Percentiles rank a stretch among this genome's conserved stretches.
phyloP scores from a whole-genome alignment of 2,888 invertebrate species.

The Pocota personata region DNA sequence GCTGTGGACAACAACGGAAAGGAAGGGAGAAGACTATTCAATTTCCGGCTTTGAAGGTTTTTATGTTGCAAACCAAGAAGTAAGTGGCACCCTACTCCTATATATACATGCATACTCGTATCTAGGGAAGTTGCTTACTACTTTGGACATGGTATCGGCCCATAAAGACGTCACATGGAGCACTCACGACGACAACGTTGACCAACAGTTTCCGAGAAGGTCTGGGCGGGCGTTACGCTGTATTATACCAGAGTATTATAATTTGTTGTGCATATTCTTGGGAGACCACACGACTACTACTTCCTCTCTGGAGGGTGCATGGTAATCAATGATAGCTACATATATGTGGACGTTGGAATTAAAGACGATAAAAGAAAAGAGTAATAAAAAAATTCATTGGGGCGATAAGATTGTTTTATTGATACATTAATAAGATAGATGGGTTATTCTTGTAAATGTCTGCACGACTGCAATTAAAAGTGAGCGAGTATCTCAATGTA shows the following conservation, averaged over 20 bases:
- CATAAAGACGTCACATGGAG: slow-evolving; percentile 45
- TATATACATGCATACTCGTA: neutral
- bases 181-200: slow-evolving; percentile 25
- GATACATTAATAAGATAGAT: slow-evolving; percentile 8
- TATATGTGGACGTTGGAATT: slow-evolving; percentile 26
- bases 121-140: slow-evolving; percentile 33
- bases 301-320: slow-evolving; percentile 14
- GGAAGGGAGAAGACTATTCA: slow-evolving; percentile 36
- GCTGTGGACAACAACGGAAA: neutral
- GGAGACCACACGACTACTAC: slow-evolving; percentile 43
- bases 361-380: slow-evolving; percentile 6
- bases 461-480: neutral
- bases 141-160: slow-evolving; percentile 11
- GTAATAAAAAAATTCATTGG: slow-evolving; percentile 4
- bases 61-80: slow-evolving; percentile 7
- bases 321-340: slow-evolving; percentile 17
- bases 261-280: slow-evolving; percentile 33
- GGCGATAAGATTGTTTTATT: slow-evolving; percentile 28
- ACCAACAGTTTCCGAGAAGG: slow-evolving; percentile 27
- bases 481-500: neutral
- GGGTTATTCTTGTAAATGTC: slow-evolving; percentile 26
- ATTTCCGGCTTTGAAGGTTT: slow-evolving; percentile 57
- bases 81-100: slow-evolving; percentile 29
- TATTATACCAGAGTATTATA: slow-evolving; percentile 21
- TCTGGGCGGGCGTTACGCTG: slow-evolving; percentile 49